Percentiles rank a stretch among this genome's conserved stretches.
Evolutionary conservation across 1,140 invertebrate species (phyloP).

Genomic region (Acromyrmex heyeri): DNA sequence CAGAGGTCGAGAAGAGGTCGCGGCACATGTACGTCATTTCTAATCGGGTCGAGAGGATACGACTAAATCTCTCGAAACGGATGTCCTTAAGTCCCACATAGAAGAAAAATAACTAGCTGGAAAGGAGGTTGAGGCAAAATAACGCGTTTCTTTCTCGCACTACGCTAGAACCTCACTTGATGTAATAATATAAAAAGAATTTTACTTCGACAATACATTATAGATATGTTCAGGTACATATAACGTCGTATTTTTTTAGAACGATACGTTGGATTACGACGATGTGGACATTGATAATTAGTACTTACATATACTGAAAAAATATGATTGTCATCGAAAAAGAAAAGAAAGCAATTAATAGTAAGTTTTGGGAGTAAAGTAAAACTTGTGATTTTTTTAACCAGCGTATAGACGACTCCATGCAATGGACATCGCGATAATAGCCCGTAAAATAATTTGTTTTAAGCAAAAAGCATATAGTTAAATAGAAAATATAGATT

Average conservation of each 20-base stretch:
- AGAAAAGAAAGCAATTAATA: neutral
- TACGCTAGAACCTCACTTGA: conserved; percentile 4
- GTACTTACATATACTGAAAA: neutral
- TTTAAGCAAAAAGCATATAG: neutral
- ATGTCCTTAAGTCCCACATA: conserved; percentile 71
- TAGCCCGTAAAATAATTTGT: neutral
- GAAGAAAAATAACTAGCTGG: conserved; percentile 71
- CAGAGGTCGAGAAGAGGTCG: conserved; percentile 62
- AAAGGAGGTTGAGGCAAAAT: conserved; percentile 74
- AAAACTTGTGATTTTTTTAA: neutral
- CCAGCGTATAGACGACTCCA: neutral
- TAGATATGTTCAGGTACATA: neutral
- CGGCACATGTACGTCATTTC: conserved; percentile 58
- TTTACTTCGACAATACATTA: conserved; percentile 55
- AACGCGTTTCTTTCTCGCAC: conserved; percentile 62
- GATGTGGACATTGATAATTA: conserved; percentile 14
- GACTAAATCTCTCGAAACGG: conserved; percentile 68
- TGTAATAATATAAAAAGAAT: conserved; percentile 57
- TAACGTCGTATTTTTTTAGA: conserved; percentile 52
- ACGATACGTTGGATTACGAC: conserved; percentile 5
- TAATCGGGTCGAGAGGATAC: conserved; percentile 73
- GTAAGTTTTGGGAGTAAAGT: neutral
- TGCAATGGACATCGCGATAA: too few species aligned
- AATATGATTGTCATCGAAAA: neutral
- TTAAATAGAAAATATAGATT: neutral